Evolutionary conservation across 2,888 invertebrate species (phyloP), one percentile per base, ranked within the genome.

Genomic region (Tetheella fluctuosa): DNA sequence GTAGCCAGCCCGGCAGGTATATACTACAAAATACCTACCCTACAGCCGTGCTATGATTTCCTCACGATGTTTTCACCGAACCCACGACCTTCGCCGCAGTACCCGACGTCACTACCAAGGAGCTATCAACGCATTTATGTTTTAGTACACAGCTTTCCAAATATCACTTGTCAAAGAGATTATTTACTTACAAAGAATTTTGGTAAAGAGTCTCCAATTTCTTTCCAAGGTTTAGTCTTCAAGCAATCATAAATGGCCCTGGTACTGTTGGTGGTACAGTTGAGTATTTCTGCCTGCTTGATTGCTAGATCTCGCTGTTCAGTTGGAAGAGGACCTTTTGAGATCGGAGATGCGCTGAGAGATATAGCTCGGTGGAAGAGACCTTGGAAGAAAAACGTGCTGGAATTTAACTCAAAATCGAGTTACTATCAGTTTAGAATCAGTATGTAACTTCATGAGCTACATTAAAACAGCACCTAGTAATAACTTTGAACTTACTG

Each of bases 321-420:
- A 0, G 80, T 77, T 0, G 94, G 94, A 13, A 94, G 81, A 0
- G 93, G 88, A 79, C 89, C 94, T 54, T 95, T 94, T 10, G 89
- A 91, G 0, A 94, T 88, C 0, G 94, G 93, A 0, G 96, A 94
- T 0, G 95, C 96, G 72, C 96, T 96, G 94, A 95, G 95, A 0
- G 95, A 94, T 20, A 96, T 95, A 0, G 93, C 96, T 59, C 95
- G 94, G 76, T 96, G 96, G 81, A 96, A 96, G 0, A 96, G 85
- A 57, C 95, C 95, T 94, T 74, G 15, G 34, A 23, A 54, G 39
- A 3, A 60, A 58, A 13, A 10, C 3, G 2, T 2, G 34, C 34
- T 34, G 13, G 34, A 34, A 34, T 13, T 34, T 8, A 34, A 25
- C 2, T 25, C 25, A 25, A 25, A 25, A 25, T 25, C 6, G 25